phyloP scores from a whole-genome alignment of 2,113 vertebrate genomes.

The Corythornis vintsioides region DNA sequence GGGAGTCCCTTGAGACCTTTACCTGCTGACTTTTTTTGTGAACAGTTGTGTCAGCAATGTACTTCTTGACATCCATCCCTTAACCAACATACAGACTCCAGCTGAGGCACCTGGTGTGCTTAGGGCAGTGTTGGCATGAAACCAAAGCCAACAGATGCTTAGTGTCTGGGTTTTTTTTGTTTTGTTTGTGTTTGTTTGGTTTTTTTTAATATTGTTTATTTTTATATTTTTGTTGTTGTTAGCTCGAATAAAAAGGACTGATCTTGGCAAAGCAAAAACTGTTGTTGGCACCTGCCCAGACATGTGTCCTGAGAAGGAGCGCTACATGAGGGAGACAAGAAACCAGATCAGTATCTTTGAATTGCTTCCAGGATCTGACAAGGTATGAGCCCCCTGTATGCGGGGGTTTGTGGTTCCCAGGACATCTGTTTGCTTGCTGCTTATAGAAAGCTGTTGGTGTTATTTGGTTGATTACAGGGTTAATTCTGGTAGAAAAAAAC shows the following conservation, averaged over 20 bases:
- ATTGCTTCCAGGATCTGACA: conserved; percentile 86
- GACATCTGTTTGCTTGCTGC: background rate
- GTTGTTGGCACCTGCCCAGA: conserved; percentile 95
- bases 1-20: background rate
- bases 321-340: conserved; percentile 96
- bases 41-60: background rate
- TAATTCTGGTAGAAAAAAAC: background rate
- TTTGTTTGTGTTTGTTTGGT: too few relatives aligned
- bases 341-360: conserved; percentile 94
- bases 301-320: conserved; percentile 98
- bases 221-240: background rate
- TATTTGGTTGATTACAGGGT: background rate
- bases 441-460: background rate
- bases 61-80: background rate
- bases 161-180: background rate
- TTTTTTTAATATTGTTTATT: too few relatives aligned
- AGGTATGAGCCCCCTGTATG: conserved; percentile 73
- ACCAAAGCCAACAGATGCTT: background rate
- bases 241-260: conserved; percentile 91
- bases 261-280: conserved; percentile 88
- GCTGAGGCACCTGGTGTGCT: background rate
- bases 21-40: background rate
- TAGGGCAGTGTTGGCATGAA: background rate
- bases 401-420: background rate
- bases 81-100: background rate